Percentiles rank a stretch among this genome's conserved stretches.
Conservation (phyloP, 2,113 vertebrate genomes). For the Myotis yumanensis region DNA sequence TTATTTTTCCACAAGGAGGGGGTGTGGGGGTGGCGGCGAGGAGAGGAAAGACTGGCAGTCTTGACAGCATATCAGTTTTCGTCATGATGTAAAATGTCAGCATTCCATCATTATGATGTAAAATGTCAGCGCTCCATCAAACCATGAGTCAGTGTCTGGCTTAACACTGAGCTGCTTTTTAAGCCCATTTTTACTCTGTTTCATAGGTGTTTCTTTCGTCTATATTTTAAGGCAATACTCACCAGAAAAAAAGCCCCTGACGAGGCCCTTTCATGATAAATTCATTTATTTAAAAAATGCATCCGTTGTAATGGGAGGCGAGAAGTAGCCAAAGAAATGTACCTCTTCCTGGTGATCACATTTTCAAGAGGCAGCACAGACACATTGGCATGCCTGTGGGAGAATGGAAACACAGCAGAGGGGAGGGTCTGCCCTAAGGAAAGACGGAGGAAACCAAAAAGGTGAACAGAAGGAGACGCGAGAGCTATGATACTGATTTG, state of each 20-base stretch:
- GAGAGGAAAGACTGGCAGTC: background rate
- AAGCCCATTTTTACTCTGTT: background rate
- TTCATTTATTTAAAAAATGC: background rate
- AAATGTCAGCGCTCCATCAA: background rate
- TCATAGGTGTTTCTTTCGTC: background rate
- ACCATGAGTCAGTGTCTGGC: background rate
- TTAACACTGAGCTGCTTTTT: background rate
- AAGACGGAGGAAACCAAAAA: background rate
- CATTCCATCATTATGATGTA: background rate
- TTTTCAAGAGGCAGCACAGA: background rate
- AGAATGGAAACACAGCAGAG: background rate
- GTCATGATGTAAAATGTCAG: background rate
- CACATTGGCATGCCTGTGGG: background rate
- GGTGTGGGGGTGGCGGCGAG: too few relatives aligned
- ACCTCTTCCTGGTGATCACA: background rate
- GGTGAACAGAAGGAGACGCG: background rate
- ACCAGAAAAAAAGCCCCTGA: background rate
- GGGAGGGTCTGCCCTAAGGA: background rate
- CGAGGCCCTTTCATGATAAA: background rate
- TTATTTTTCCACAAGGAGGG: background rate
- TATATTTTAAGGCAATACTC: background rate
- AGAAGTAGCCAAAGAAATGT: background rate
- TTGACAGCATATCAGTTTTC: background rate
- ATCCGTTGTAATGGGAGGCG: background rate
- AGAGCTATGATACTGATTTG: background rate